Base-by-base conservation (phyloP, 2,888 invertebrate species). In the Tridacna gigas region DNA sequence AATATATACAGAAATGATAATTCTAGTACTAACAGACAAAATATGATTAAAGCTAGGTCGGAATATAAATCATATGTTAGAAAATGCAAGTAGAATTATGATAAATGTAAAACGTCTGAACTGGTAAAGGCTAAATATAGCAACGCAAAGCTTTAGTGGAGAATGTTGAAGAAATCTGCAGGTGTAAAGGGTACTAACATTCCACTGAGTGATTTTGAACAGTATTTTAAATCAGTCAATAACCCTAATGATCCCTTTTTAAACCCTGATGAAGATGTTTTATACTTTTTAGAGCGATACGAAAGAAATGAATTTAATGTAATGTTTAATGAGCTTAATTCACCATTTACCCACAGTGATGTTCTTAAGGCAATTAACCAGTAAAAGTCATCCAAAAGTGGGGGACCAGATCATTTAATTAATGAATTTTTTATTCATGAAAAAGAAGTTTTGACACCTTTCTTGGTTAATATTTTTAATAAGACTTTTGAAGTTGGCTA, bases 71-170 rank as follows among this genome's bases (percentile, higher is more conserved):
- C n/a, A 9, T 69, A 20, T 37, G 20, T 73, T 15, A 48, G 79
- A 48, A 79, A 79, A 48, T 22, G 26, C n/a, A 48, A 45, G 48
- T 79, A 65, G 63, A 13, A 79, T 48, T 79, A 63, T 74, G 79
- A 79, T 20, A 79, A 74, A 48, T 20, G 26, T 20, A 18, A 79
- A 71, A 79, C 79, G 1, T 4, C 11, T n/a, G 63, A 79, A 25
- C 20, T 71, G 3, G 25, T 79, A 15, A 26, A 63, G 22, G 63
- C 79, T 7, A 73, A 47, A 45, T 25, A 63, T 18, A 79, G 45
- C 9, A 79, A 79, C 37, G 79, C 74, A 48, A 37, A 65, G 65
- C 22, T 79, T n/a, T 79, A 79, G 25, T 79, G 79, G 63, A 74
- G 74, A 47, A 73, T 73, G 73, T n/a, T n/a, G n/a, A n/a, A n/a